Conservation (phyloP, 2,888 invertebrate genomes). For the Euphydryas editha region DNA sequence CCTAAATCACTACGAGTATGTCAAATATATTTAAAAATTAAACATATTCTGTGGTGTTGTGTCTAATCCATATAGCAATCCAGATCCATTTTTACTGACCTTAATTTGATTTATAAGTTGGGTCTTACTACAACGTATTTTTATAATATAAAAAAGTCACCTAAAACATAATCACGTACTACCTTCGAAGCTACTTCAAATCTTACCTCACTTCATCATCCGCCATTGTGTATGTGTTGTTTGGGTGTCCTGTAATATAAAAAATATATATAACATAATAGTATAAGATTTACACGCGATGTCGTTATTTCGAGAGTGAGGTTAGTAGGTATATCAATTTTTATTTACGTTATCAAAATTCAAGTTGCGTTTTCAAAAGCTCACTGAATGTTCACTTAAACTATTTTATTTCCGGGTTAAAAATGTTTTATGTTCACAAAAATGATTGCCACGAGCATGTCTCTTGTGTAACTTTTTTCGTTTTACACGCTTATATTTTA, state of each 20-base stretch:
- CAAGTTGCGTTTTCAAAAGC: no score
- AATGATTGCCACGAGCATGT: no score
- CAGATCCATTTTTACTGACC: not conserved
- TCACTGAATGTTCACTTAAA: no score
- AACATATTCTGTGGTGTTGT: no score
- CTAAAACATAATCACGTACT: not conserved
- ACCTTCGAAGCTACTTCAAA: not conserved
- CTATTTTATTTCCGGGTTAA: not conserved
- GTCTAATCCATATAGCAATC: no score
- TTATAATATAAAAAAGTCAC: not conserved
- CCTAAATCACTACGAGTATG: no score
- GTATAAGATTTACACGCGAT: not conserved
- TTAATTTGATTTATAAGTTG: not conserved
- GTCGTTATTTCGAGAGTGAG: not conserved
- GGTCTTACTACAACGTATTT: not conserved
- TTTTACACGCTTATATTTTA: no score
- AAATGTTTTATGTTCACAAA: not conserved
- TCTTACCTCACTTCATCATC: slow-evolving; percentile 97
- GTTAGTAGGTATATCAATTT: no score
- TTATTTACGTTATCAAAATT: no score
- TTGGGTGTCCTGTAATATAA: slow-evolving; percentile 83
- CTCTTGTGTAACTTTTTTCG: no score
- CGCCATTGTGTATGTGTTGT: slow-evolving; percentile 89
- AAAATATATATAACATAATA: not conserved
- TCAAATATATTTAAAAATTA: no score